Conservation (phyloP, 2,888 invertebrate genomes). For the Anoncus sp. region DNA sequence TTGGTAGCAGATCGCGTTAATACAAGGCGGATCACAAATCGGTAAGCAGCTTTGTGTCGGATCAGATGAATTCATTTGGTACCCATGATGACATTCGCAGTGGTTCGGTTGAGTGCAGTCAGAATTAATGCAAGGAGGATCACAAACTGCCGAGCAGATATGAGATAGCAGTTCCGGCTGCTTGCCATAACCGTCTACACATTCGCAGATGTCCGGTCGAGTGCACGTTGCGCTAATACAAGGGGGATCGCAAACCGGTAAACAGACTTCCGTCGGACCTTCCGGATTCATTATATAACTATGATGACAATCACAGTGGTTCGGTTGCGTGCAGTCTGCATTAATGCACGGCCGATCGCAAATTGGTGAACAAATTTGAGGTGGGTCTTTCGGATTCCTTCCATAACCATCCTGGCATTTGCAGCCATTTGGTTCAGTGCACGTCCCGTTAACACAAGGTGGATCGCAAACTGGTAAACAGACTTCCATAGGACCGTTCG, state of each 20-base stretch:
- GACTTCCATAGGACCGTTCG: no score
- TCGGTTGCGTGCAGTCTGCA: constrained; percentile 7
- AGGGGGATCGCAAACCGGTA: constrained; percentile 12
- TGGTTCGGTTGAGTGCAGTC: constrained; percentile 14
- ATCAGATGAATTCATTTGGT: neutral
- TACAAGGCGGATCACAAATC: constrained; percentile 18
- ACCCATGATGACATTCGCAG: constrained; percentile 25
- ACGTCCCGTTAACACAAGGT: constrained; percentile 23
- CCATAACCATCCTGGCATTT: constrained; percentile 29
- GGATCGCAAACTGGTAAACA: constrained; percentile 37
- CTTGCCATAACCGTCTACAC: constrained; percentile 18
- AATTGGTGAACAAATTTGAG: constrained; percentile 2
- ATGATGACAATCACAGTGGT: constrained; percentile 24
- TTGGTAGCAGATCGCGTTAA: constrained; percentile 6
- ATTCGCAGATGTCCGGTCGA: constrained; percentile 30
- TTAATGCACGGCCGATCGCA: neutral
- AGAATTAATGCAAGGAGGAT: constrained; percentile 28
- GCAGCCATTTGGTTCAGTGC: constrained; percentile 30
- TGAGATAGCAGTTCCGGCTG: neutral
- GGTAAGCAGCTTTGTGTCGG: constrained; percentile 9
- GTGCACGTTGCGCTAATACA: constrained; percentile 7
- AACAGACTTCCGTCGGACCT: neutral
- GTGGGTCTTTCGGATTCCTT: neutral
- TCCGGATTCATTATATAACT: constrained; percentile 3
- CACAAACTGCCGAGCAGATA: constrained; percentile 32